These are phyloP conservation scores for Hirudinaria manillensis DNA, from an alignment of 2,888 invertebrate genomes.

Conservation along the genomic window DNA sequence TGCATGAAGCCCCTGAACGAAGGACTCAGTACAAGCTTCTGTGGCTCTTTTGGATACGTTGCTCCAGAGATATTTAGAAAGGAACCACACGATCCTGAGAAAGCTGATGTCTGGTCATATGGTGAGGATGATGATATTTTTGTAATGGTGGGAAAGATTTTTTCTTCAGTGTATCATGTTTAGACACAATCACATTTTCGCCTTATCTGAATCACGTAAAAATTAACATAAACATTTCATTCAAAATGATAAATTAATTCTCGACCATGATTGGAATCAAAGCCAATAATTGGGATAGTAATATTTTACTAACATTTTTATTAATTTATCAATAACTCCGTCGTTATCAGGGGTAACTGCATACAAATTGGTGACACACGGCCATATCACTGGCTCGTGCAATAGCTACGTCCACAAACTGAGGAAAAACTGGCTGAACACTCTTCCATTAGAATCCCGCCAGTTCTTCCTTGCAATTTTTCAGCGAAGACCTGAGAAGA, in stretches of 20 bases:
- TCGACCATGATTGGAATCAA: neutral
- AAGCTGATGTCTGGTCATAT: slow-evolving; percentile 18
- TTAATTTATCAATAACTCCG: neutral
- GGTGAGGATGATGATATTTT: neutral
- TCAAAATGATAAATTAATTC: too few relatives aligned
- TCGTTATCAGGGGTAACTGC: neutral
- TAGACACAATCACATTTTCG: neutral
- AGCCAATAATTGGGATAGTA: neutral
- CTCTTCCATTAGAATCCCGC: neutral
- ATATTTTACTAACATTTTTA: too few relatives aligned
- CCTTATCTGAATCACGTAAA: neutral
- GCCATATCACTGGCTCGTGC: neutral
- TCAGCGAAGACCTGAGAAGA: slow-evolving; percentile 7
- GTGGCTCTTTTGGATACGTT: slow-evolving; percentile 12
- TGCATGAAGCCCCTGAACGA: slow-evolving; percentile 11
- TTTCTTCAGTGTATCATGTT: too few relatives aligned
- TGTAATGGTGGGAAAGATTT: too few relatives aligned
- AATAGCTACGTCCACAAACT: slow-evolving; percentile 10
- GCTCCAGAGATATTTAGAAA: slow-evolving; percentile 21
- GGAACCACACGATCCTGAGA: slow-evolving; percentile 19
- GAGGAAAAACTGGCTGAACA: neutral
- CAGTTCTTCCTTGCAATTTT: neutral
- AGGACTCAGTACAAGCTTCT: slow-evolving; percentile 5
- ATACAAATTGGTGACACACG: neutral
- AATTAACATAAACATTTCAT: neutral